phyloP scores from a whole-genome alignment of 2,797 vertebrate genomes.

The Chelmon rostratus region DNA sequence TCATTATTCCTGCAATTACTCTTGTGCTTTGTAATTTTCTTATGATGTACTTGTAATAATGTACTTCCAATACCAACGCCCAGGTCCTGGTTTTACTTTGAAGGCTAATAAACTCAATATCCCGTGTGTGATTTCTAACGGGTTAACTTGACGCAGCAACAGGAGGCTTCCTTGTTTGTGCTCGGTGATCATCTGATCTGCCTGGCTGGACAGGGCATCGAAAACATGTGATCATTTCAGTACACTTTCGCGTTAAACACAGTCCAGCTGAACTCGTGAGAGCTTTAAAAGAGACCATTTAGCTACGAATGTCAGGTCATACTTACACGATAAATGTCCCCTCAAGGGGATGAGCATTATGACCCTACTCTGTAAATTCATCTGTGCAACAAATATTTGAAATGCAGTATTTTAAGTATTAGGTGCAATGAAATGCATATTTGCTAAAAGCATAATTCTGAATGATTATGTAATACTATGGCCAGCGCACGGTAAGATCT shows the following conservation, averaged over 20 bases:
- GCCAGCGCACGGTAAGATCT: neutral
- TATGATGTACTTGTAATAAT: neutral
- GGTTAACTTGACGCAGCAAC: constrained; percentile 9
- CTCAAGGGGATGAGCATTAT: neutral
- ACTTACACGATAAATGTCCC: neutral
- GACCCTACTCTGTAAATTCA: neutral
- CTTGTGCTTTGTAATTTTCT: neutral
- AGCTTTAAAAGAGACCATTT: neutral
- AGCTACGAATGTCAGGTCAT: neutral
- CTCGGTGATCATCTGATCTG: constrained; percentile 44
- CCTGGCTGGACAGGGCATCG: constrained; percentile 17
- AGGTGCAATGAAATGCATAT: neutral
- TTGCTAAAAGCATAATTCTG: neutral
- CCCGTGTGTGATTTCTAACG: accelerated
- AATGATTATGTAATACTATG: neutral
- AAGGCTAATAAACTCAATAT: neutral
- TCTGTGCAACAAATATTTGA: neutral
- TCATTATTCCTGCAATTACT: neutral
- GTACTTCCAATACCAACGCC: accelerated
- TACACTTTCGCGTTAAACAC: neutral
- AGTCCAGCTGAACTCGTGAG: accelerated
- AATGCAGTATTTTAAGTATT: neutral
- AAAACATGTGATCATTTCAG: constrained; percentile 13
- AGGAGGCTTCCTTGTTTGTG: neutral
- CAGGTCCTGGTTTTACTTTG: constrained; percentile 45